phyloP scores from a whole-genome alignment of 1,140 invertebrate species.

The Lordiphosa mommai region DNA sequence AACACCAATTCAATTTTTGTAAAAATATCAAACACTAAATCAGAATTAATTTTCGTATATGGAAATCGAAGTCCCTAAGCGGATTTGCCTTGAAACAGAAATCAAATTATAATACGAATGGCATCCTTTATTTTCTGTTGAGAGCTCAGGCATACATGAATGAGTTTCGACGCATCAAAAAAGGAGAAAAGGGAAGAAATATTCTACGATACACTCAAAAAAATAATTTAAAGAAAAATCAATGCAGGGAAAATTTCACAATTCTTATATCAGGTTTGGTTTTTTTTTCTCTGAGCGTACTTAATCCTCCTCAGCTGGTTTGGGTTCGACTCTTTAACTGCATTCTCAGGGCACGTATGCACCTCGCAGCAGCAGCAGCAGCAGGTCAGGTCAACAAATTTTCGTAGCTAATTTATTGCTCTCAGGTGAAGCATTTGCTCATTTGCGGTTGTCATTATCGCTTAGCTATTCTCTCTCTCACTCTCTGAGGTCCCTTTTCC shows the following conservation, averaged over 20 bases:
- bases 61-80: constrained; percentile 35
- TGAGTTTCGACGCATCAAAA: neutral
- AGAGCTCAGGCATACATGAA: too few relatives aligned
- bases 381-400: constrained; percentile 57
- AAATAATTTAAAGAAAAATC: too few relatives aligned
- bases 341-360: too few relatives aligned
- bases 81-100: constrained; percentile 33
- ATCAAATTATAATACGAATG: constrained; percentile 62
- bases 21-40: constrained; percentile 29
- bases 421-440: constrained; percentile 38
- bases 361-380: neutral
- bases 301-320: too few relatives aligned
- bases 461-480: neutral
- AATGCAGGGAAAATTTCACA: too few relatives aligned
- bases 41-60: constrained; percentile 27
- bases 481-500: constrained; percentile 25
- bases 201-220: neutral
- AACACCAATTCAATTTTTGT: constrained; percentile 23
- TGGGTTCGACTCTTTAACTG: too few relatives aligned
- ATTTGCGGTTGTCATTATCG: constrained; percentile 68
- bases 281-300: too few relatives aligned
- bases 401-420: constrained; percentile 38
- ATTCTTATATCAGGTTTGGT: too few relatives aligned
- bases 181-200: constrained; percentile 5
- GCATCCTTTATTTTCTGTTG: constrained; percentile 7